These are phyloP conservation scores for Melieria picta DNA, from an alignment of 2,888 invertebrate species.

Conservation along the genomic window DNA sequence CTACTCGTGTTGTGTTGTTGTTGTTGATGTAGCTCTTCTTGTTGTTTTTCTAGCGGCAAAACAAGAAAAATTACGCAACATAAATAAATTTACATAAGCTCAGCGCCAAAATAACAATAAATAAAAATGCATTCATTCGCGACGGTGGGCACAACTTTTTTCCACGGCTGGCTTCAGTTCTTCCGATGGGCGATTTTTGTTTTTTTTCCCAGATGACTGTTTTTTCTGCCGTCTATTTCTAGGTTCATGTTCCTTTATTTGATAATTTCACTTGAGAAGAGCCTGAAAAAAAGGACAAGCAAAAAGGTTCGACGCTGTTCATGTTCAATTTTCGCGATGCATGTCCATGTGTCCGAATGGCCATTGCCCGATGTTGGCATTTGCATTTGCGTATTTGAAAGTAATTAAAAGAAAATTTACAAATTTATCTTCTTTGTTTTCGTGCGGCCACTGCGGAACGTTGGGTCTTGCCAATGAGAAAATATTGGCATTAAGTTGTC, in stretches of 20 bases:
- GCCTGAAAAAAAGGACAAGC: not conserved
- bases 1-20: not conserved
- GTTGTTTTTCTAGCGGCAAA: slow-evolving; percentile 50
- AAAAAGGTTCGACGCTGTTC: not conserved
- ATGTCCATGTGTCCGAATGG: not conserved
- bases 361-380: slow-evolving; percentile 16
- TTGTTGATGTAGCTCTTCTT: slow-evolving; percentile 32
- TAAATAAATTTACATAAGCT: slow-evolving; percentile 61
- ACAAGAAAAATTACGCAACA: slow-evolving; percentile 61
- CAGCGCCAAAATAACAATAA: slow-evolving; percentile 54
- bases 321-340: not conserved
- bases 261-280: not conserved
- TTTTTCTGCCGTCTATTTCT: too few relatives aligned
- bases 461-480: too few relatives aligned
- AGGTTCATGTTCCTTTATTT: slow-evolving; percentile 36
- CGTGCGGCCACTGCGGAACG: too few relatives aligned
- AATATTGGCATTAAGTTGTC: too few relatives aligned
- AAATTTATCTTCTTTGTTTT: slow-evolving; percentile 40
- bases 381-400: slow-evolving; percentile 50
- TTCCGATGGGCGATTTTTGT: not conserved
- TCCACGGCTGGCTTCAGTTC: not conserved
- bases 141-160: not conserved
- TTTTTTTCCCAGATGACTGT: not conserved
- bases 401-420: slow-evolving; percentile 54
- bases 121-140: slow-evolving; percentile 54